These are phyloP conservation scores for Myocastor coypus DNA, from an alignment of 2,113 vertebrate genomes.

Conservation along the genomic window DNA sequence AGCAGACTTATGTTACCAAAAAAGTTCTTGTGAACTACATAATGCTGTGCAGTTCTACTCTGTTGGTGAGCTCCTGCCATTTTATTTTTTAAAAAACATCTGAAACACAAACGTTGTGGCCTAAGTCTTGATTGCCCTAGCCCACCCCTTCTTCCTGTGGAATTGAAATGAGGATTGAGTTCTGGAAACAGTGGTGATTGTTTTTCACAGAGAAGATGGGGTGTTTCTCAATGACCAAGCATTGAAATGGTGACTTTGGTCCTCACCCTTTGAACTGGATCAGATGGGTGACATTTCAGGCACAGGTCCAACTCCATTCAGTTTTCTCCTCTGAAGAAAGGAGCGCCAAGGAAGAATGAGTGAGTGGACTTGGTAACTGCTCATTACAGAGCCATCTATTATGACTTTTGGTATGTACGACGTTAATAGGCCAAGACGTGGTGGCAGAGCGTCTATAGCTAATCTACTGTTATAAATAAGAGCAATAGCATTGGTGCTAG, in stretches of 20 bases:
- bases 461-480: slow-evolving; percentile 56
- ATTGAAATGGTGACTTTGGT: background rate
- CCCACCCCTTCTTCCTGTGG: background rate
- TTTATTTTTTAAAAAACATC: background rate
- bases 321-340: background rate
- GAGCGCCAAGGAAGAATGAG: slow-evolving; percentile 23
- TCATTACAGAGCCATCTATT: background rate
- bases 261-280: background rate
- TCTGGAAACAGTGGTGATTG: background rate
- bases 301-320: background rate
- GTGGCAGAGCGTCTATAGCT: slow-evolving; percentile 60
- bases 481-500: background rate
- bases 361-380: slow-evolving; percentile 41
- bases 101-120: background rate
- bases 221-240: slow-evolving; percentile 17
- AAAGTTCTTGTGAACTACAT: slow-evolving; percentile 3
- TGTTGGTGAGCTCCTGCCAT: background rate
- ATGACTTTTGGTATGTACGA: slow-evolving; percentile 51
- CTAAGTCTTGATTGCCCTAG: background rate
- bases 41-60: background rate
- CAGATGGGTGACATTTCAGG: slow-evolving; percentile 36
- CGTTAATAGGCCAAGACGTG: slow-evolving; percentile 61
- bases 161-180: slow-evolving; percentile 24
- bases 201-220: background rate
- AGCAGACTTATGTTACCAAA: background rate